These are phyloP conservation scores for Phoeniculus purpureus DNA, from an alignment of 2,797 vertebrate species.

Conservation along the genomic window DNA sequence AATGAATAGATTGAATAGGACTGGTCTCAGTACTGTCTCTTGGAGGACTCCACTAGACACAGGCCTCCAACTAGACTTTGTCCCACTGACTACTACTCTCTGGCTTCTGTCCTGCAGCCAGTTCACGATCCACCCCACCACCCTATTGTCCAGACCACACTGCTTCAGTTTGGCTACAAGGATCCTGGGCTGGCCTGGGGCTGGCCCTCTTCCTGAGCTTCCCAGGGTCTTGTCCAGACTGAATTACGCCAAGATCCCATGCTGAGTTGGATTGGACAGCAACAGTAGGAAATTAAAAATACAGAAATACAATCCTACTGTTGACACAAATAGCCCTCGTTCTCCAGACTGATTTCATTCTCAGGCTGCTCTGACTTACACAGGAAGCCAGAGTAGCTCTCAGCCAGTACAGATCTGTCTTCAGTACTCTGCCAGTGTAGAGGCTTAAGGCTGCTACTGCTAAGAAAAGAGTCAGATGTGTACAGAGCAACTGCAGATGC, in stretches of 20 bases:
- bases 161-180: too few relatives aligned
- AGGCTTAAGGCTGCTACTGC: not conserved
- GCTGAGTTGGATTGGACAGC: not conserved
- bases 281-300: conserved; percentile 61
- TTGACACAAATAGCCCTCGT: conserved; percentile 31
- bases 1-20: too few relatives aligned
- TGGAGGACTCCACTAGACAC: too few relatives aligned
- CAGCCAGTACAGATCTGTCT: not conserved
- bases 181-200: not conserved
- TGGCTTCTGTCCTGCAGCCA: too few relatives aligned
- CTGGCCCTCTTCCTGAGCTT: not conserved
- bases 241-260: not conserved
- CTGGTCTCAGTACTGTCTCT: too few relatives aligned
- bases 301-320: conserved; percentile 49
- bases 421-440: not conserved
- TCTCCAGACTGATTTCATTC: not conserved
- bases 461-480: not conserved
- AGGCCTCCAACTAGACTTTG: too few relatives aligned
- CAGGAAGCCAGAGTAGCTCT: not conserved
- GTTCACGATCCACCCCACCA: too few relatives aligned
- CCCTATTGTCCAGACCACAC: too few relatives aligned
- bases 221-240: not conserved
- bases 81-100: too few relatives aligned
- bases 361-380: not conserved
- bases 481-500: not conserved